These are phyloP conservation scores for Sciurus vulgaris DNA, from an alignment of 2,797 vertebrate genomes.

Conservation along the genomic window DNA sequence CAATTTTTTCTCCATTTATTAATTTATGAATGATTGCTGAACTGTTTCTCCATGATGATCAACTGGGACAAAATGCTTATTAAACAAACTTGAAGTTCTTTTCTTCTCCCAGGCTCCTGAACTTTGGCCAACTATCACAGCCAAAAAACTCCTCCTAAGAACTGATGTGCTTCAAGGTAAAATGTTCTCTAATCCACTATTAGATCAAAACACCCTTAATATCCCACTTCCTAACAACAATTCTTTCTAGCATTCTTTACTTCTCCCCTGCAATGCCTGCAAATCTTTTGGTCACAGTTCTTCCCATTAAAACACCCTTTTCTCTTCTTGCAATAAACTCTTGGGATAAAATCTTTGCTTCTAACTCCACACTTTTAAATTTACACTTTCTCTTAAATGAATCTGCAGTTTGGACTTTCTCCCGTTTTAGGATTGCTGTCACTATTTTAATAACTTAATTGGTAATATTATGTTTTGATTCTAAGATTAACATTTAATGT, in stretches of 20 bases:
- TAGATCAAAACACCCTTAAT: background rate
- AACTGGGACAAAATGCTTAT: background rate
- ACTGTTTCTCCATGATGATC: too few relatives aligned
- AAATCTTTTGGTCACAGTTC: background rate
- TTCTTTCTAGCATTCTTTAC: background rate
- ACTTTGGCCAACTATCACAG: background rate
- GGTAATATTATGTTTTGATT: background rate
- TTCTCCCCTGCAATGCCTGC: background rate
- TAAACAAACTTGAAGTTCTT: background rate
- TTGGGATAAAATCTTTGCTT: background rate
- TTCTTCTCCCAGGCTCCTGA: background rate
- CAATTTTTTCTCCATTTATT: background rate
- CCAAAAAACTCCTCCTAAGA: background rate
- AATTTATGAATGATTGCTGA: constrained; percentile 1
- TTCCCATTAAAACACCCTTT: background rate
- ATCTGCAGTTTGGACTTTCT: constrained; percentile 14
- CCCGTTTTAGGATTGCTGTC: background rate
- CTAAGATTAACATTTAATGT: constrained; percentile 38
- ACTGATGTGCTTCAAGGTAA: background rate
- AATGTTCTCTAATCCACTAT: background rate
- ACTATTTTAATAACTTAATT: background rate
- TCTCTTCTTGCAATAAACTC: background rate
- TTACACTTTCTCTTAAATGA: background rate
- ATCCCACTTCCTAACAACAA: background rate
- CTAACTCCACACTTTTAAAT: background rate